Evolutionary conservation across 2,797 vertebrate species (phyloP), one percentile per base, ranked within the genome.

Genomic region (Sebastes minor): DNA sequence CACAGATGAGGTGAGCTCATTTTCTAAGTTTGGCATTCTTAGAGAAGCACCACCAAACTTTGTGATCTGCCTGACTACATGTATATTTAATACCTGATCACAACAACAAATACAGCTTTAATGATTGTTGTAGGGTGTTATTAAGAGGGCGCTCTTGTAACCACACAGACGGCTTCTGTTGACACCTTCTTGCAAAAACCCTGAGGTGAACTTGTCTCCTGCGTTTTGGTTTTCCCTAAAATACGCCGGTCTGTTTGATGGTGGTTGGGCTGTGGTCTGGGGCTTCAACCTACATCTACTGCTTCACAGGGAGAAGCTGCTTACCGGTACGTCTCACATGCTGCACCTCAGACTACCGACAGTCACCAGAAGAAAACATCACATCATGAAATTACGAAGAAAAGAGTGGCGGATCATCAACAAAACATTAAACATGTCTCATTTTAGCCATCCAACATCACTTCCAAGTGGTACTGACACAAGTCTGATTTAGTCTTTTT

Each of bases 191-290:
- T 1, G 11, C 1, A 27, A 10, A 20, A n/a, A 1, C 2, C 13
- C 4, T 18, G 35, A 72, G 60, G 18, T 66, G 23, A 76, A 32
- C 35, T 8, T 1, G 1, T 49, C 25, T 73, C 22, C 10, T 49
- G 32, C 1, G 3, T 42, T 9, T 77, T 67, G 61, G 38, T 61
- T 61, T 83, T 83, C 14, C 74, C 27, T 20, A 6, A 66, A 49
- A 8, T 53, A 46, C 1, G 5, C 66, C 22, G 59, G 55, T 76
- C 6, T 77, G 46, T 87, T 83, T 90, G 88, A 91, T 2, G 5
- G 35, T 35, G 80, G 76, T 79, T 63, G 11, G 9, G 42, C 10
- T 88, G 84, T 87, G 80, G 86, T 90, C 62, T 83, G 6, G 9
- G 8, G 18, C 35, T 53, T 63, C 20, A 0, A 8, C 11, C 33